Evolutionary conservation across 2,888 invertebrate species (phyloP).

Genomic region (Noctua pronuba): DNA sequence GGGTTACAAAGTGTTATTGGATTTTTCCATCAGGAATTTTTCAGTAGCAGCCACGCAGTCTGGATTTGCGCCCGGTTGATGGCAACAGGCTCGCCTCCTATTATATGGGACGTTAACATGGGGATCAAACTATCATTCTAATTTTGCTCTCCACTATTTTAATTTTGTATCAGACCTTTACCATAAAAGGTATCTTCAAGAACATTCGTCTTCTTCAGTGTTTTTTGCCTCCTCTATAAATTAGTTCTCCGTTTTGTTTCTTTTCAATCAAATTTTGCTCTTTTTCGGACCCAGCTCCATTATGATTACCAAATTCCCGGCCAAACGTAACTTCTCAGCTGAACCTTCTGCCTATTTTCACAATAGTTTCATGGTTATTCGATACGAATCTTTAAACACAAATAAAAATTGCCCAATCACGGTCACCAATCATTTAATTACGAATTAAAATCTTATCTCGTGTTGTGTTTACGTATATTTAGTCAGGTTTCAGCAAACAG

Average conservation of each 20-base stretch:
- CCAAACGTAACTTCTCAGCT: background rate
- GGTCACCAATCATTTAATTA: background rate
- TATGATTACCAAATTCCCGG: background rate
- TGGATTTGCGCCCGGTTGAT: too few relatives aligned
- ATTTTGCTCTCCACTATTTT: too few relatives aligned
- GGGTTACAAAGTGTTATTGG: too few relatives aligned
- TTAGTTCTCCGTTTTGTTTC: background rate
- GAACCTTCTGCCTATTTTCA: background rate
- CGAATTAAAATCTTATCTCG: slow-evolving; percentile 14
- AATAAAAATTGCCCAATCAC: slow-evolving; percentile 6
- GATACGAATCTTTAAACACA: background rate
- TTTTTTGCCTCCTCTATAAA: background rate
- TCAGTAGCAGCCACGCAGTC: too few relatives aligned
- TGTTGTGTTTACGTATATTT: background rate
- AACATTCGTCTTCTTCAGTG: background rate
- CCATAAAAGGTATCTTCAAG: background rate
- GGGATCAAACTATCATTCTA: too few relatives aligned
- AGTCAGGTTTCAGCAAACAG: slow-evolving; percentile 1
- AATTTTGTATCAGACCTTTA: background rate
- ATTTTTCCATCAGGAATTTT: too few relatives aligned
- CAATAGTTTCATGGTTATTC: background rate
- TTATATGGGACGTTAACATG: too few relatives aligned
- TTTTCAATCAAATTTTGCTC: background rate
- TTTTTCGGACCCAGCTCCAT: background rate
- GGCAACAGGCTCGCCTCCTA: too few relatives aligned